These are phyloP conservation scores for Oreochromis grahami DNA, from an alignment of 2,797 vertebrate genomes.

Conservation along the genomic window DNA sequence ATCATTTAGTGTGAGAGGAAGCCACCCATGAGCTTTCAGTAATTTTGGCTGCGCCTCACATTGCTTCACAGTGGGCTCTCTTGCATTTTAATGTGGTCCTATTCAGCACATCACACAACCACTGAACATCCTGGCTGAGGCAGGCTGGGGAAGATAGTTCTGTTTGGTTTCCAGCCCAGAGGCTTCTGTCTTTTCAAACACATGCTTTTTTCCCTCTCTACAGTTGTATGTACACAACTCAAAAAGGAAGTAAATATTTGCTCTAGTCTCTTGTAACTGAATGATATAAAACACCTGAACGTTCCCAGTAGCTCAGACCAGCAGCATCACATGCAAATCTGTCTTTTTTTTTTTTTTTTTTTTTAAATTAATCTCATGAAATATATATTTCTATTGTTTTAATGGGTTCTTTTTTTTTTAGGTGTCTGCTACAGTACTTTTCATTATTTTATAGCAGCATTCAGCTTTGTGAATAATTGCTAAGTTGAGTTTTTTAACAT, in stretches of 20 bases:
- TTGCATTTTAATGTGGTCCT: conserved; percentile 60
- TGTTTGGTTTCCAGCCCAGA: conserved; percentile 45
- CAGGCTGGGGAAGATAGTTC: conserved; percentile 17
- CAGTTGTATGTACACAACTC: background rate
- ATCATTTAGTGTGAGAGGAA: background rate
- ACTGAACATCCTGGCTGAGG: conserved; percentile 35
- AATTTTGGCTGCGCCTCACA: conserved; percentile 21
- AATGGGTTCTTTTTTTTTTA: background rate
- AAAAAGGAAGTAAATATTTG: conserved; percentile 42
- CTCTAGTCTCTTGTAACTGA: conserved; percentile 5
- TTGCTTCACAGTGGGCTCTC: conserved; percentile 31
- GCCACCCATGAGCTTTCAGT: conserved; percentile 28
- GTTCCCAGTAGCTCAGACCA: background rate
- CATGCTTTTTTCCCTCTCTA: background rate
- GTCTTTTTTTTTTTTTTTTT: background rate
- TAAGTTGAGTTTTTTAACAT: background rate
- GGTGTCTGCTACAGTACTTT: background rate
- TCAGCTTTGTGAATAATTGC: background rate
- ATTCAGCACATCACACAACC: conserved; percentile 42
- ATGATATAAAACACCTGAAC: background rate
- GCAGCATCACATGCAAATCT: background rate
- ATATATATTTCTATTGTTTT: background rate
- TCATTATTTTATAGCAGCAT: background rate
- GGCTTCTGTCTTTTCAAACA: conserved; percentile 21
- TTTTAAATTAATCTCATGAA: background rate